Evolutionary conservation across 2,113 vertebrate species (phyloP).

Genomic region (Grammomys dolichurus): DNA sequence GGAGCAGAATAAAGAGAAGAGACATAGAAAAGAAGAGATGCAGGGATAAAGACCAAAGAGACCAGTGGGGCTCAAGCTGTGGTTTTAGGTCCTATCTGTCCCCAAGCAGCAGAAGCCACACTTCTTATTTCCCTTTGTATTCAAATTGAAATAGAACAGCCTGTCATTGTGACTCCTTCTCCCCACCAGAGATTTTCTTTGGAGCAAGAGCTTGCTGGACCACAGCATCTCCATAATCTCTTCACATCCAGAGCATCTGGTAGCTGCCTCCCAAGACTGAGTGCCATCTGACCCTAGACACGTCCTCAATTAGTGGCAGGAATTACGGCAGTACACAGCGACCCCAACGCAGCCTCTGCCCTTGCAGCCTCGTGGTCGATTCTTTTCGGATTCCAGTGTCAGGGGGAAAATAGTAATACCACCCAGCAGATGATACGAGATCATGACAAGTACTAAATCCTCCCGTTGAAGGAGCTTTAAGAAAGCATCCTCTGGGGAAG

Average conservation of each 20-base stretch:
- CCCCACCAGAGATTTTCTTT: not conserved
- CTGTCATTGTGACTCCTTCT: not conserved
- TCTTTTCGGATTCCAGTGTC: slow-evolving; percentile 55
- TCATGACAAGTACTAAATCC: slow-evolving; percentile 60
- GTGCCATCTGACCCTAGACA: slow-evolving; percentile 1
- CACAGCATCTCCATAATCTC: slow-evolving; percentile 15
- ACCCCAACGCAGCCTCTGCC: not conserved
- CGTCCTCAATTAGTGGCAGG: slow-evolving; percentile 57
- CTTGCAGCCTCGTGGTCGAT: slow-evolving; percentile 37
- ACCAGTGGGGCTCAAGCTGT: too few relatives aligned
- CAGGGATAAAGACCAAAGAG: not conserved
- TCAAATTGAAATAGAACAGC: slow-evolving; percentile 42
- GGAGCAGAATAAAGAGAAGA: not conserved
- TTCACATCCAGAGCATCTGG: slow-evolving; percentile 50
- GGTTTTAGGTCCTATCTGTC: not conserved
- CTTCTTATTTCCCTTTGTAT: not conserved
- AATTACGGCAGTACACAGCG: not conserved
- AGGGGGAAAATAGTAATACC: slow-evolving; percentile 49
- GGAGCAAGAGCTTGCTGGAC: slow-evolving; percentile 41
- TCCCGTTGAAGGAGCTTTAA: slow-evolving; percentile 52
- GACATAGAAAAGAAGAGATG: not conserved
- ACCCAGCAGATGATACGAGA: slow-evolving; percentile 66
- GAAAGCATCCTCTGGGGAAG: slow-evolving; percentile 61
- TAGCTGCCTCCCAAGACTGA: slow-evolving; percentile 28
- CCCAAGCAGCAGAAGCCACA: not conserved